Base-by-base conservation (phyloP, 2,888 invertebrate species). In the Elegia similella region DNA sequence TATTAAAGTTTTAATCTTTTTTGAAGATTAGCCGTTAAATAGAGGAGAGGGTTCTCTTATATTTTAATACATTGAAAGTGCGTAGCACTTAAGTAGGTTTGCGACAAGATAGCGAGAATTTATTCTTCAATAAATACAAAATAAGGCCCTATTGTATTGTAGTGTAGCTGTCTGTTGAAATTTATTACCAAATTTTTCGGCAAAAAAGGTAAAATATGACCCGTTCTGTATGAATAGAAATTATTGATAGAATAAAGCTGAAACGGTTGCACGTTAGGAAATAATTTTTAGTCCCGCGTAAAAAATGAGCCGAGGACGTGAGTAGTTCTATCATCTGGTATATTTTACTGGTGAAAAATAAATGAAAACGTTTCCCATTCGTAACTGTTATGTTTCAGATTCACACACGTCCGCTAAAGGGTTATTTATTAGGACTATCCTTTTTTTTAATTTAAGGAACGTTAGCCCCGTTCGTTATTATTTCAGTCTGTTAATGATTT, bases 311-410 rank as follows among this genome's bases (percentile, higher is more conserved):
- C 1, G 17, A 16, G 12, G 7, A 50, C 34, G 50, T 50, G 50
- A 34, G 50, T 15, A 34, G 16, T 16, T 50, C 38, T 16, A 17
- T 32, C 34, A 32, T 23, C 46, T 46, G 10, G 23, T 46, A 46
- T 46, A 46, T 46, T n/a, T 46, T 44, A 17, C 23, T 17, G 23
- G 23, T 23, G 46, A 46, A 17, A 46, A 17, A 17, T 1, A 17
- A 46, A 46, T 29, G 46, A 46, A 23, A 46, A 46, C 46, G 12
- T 17, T 46, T 38, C 46, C 10, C 46, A 46, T 46, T 23, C 46
- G 17, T 46, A 23, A 23, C 44, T 12, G 44, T 23, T 23, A 2
- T 6, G 44, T 12, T 46, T 46, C 46, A 17, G 46, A 46, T 46
- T 46, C 29, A 17, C 23, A 46, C 29, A 17, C 46, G 23, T 46